Conservation (phyloP, 2,113 vertebrate genomes). For the Melierax canorus region DNA sequence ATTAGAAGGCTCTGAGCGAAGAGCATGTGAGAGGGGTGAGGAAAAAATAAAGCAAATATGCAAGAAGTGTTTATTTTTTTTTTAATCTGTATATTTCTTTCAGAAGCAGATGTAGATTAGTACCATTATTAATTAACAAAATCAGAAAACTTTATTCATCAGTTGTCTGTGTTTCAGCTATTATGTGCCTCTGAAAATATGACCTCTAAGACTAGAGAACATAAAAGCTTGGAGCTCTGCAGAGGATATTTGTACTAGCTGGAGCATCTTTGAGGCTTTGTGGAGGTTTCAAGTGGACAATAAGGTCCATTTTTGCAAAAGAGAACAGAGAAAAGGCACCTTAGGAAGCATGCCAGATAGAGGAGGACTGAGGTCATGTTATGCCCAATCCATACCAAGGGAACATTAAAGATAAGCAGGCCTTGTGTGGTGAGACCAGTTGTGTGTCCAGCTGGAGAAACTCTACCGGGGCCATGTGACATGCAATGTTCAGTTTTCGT, state of each 20-base stretch:
- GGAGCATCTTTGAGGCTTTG: background rate
- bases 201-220: background rate
- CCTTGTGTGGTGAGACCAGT: background rate
- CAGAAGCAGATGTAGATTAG: background rate
- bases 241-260: background rate
- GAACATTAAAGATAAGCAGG: background rate
- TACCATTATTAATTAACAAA: background rate
- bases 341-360: background rate
- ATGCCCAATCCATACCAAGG: background rate
- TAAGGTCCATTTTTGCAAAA: background rate
- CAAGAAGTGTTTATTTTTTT: background rate
- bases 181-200: background rate
- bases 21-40: background rate
- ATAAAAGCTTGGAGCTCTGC: background rate
- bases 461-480: background rate
- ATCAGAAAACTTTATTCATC: background rate
- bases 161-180: background rate
- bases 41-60: background rate
- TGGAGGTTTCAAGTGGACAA: background rate
- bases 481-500: background rate
- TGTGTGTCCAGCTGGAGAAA: slow-evolving; percentile 1
- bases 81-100: background rate
- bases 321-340: background rate
- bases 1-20: background rate
- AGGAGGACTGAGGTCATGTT: background rate